Percentiles rank a stretch among this genome's conserved stretches.
phyloP scores from a whole-genome alignment of 2,113 vertebrate genomes.

The Sorex araneus region DNA sequence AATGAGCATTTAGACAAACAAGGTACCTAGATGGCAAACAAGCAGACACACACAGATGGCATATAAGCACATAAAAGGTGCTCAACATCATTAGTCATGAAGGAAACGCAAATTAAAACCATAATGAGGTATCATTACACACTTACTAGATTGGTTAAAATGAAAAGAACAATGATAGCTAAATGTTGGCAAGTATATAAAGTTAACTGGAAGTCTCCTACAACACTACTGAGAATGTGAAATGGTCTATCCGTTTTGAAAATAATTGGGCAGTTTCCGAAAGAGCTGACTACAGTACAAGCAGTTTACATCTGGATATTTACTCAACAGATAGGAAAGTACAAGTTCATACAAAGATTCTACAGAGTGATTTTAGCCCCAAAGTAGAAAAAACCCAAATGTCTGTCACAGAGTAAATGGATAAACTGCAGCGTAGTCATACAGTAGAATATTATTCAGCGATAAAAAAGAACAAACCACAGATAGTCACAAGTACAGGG shows the following conservation, averaged over 20 bases:
- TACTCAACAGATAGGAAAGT: not conserved
- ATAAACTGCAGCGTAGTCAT: not conserved
- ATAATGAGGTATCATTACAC: not conserved
- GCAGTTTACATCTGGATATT: not conserved
- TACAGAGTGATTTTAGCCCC: not conserved
- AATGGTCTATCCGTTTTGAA: conserved; percentile 15
- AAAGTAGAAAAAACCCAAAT: not conserved
- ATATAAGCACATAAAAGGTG: not conserved
- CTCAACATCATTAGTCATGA: not conserved
- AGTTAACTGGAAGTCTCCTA: not conserved
- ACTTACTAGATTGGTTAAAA: conserved; percentile 12
- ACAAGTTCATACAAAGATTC: not conserved
- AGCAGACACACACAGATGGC: not conserved
- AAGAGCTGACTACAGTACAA: not conserved
- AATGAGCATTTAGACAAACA: not conserved
- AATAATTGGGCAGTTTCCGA: not conserved
- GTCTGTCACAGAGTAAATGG: not conserved
- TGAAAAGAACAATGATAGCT: not conserved
- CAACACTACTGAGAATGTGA: not conserved
- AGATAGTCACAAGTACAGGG: not conserved
- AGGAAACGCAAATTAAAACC: conserved; percentile 12
- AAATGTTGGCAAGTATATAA: not conserved
- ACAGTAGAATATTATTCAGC: not conserved
- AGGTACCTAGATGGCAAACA: conserved; percentile 19
- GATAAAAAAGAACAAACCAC: not conserved